phyloP scores from a whole-genome alignment of 2,797 vertebrate species.

The Gadopsis bispinosus region DNA sequence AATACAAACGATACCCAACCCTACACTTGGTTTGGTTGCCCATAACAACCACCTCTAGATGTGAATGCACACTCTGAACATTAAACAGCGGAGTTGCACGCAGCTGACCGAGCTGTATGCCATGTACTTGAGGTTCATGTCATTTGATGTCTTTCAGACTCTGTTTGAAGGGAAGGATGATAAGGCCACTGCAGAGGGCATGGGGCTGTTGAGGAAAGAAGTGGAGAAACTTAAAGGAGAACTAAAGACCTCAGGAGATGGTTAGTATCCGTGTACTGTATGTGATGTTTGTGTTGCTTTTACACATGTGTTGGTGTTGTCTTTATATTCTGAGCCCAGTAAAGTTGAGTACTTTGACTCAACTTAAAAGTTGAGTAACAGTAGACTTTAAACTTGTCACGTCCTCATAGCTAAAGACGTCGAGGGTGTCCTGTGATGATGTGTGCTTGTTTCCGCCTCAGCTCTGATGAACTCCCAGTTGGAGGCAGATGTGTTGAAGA shows the following conservation, averaged over 20 bases:
- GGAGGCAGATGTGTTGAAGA: slow-evolving; percentile 85
- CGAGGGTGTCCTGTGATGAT: slow-evolving; percentile 4
- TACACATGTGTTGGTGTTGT: not conserved
- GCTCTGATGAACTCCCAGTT: slow-evolving; percentile 87
- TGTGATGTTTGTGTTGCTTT: not conserved
- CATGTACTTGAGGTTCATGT: not conserved
- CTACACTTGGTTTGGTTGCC: not conserved
- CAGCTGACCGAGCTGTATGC: not conserved
- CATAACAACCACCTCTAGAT: not conserved
- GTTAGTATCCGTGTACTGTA: slow-evolving; percentile 71
- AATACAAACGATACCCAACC: no score
- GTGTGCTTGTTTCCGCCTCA: slow-evolving; percentile 67
- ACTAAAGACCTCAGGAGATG: slow-evolving; percentile 83
- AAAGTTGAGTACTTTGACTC: not conserved
- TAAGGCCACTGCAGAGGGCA: slow-evolving; percentile 71
- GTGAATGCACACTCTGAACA: not conserved
- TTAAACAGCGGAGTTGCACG: not conserved
- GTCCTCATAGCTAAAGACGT: not conserved
- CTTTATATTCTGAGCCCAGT: not conserved
- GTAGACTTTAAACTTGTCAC: not conserved
- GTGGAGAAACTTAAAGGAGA: slow-evolving; percentile 86
- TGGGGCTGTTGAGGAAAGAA: slow-evolving; percentile 86
- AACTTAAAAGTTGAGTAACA: not conserved
- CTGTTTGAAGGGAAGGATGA: slow-evolving; percentile 72
- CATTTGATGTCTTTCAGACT: slow-evolving; percentile 62